These are phyloP conservation scores for Dromaius novaehollandiae DNA, from an alignment of 2,113 vertebrate genomes.

Conservation along the genomic window DNA sequence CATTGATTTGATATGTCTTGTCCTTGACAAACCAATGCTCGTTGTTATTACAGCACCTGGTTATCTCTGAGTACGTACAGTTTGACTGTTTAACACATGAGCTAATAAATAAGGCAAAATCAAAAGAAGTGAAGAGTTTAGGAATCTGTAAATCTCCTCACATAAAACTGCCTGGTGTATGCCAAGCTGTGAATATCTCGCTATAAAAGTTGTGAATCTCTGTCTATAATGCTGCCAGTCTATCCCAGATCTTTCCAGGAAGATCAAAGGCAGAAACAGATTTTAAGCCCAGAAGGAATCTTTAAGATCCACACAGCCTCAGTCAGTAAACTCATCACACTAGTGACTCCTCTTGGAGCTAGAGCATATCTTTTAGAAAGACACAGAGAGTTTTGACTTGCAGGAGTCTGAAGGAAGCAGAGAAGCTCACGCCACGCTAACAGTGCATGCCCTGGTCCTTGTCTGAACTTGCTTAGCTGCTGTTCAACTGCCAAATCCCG, in stretches of 20 bases:
- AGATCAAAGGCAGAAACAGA: neutral
- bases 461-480: neutral
- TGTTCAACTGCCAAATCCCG: neutral
- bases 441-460: neutral
- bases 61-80: neutral
- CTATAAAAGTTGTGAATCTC: neutral
- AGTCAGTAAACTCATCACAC: neutral
- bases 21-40: neutral
- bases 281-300: neutral
- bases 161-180: neutral
- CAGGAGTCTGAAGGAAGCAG: neutral
- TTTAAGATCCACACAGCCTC: neutral
- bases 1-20: neutral
- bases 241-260: neutral
- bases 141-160: neutral
- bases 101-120: neutral
- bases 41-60: neutral
- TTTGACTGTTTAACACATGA: neutral
- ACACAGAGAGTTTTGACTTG: neutral
- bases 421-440: neutral
- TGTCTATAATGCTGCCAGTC: neutral
- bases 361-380: neutral
- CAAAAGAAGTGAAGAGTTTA: neutral
- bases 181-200: neutral
- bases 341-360: neutral